Evolutionary conservation across 2,888 invertebrate species (phyloP), one percentile per base, ranked within the genome.

Genomic region (Tanypteryx hageni): DNA sequence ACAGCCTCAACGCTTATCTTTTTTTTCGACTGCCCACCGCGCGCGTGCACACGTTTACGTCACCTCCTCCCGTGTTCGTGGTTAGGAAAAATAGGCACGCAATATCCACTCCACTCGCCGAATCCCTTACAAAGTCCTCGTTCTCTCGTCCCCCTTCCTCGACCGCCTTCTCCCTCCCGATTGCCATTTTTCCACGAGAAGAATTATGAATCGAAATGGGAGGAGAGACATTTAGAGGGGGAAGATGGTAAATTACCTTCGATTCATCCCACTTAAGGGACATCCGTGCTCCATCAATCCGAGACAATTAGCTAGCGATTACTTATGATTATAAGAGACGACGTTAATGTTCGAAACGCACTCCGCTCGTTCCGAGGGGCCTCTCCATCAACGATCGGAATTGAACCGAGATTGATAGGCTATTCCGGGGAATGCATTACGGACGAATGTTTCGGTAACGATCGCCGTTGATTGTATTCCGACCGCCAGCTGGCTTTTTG

Each of bases 351-450:
- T 68, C 44, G 18, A 16, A 59, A 27, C 89, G 27, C 18, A 27
- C 44, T 31, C 10, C 10, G 44, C 89, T 16, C 85, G 59, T 59
- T 86, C 31, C 31, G 31, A 31, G 61, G 16, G 64, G 11, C 89
- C 89, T 13, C 89, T 56, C 18, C 64, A 89, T 31, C 89, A 64
- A 27, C 61, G 89, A 89, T 89, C 44, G 89, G 89, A 64, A 64
- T 44, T 89, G 89, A 89, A 64, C n/a, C 31, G 64, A 89, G 89
- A 89, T 89, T 89, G 89, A 89, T 89, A 64, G 89, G 27, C 64
- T 9, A 11, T n/a, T 68, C 31, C 13, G 22, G 89, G 89, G 64
- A 89, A 89, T 89, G 44, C 89, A 89, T 89, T 64, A 89, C 64
- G 44, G n/a, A 18, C 64, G 89, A 44, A 89, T 68, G 44, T 68